Conservation (phyloP, 2,888 invertebrate genomes). For the Hermodice carunculata region DNA sequence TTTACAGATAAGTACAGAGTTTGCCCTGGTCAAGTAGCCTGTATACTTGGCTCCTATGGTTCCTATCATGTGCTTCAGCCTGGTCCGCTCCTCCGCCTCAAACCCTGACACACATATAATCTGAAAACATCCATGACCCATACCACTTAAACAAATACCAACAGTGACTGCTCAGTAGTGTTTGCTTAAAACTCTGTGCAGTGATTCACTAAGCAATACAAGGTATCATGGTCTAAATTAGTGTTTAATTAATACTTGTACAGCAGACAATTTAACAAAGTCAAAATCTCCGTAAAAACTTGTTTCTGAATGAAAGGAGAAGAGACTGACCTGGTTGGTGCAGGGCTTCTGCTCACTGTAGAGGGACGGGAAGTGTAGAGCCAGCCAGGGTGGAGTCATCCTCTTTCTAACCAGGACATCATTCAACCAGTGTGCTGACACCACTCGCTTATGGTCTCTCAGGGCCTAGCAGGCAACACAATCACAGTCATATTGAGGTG, state of each 20-base stretch:
- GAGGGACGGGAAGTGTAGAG: slow-evolving; percentile 86
- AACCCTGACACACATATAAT: slow-evolving; percentile 91
- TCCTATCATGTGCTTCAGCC: slow-evolving; percentile 87
- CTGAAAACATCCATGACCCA: too few species aligned
- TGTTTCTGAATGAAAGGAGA: too few species aligned
- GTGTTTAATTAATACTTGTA: not conserved
- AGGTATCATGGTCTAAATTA: not conserved
- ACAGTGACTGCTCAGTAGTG: too few species aligned
- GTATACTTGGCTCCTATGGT: slow-evolving; percentile 88
- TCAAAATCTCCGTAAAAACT: too few species aligned
- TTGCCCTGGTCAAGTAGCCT: slow-evolving; percentile 72
- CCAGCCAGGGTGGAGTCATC: slow-evolving; percentile 92
- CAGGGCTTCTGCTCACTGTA: slow-evolving; percentile 69
- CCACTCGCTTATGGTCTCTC: slow-evolving; percentile 79
- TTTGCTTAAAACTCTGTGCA: too few species aligned
- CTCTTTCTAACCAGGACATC: slow-evolving; percentile 89
- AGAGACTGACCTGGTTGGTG: slow-evolving; percentile 67
- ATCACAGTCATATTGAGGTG: too few species aligned
- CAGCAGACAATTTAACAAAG: not conserved
- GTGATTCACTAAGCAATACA: too few species aligned
- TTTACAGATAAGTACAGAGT: slow-evolving; percentile 72
- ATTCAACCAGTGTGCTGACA: slow-evolving; percentile 90
- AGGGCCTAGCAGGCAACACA: too few species aligned
- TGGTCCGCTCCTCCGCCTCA: slow-evolving; percentile 84
- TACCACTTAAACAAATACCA: too few species aligned